Base-by-base conservation (phyloP, 2,888 invertebrate species). In the Ichneumon xanthorius region DNA sequence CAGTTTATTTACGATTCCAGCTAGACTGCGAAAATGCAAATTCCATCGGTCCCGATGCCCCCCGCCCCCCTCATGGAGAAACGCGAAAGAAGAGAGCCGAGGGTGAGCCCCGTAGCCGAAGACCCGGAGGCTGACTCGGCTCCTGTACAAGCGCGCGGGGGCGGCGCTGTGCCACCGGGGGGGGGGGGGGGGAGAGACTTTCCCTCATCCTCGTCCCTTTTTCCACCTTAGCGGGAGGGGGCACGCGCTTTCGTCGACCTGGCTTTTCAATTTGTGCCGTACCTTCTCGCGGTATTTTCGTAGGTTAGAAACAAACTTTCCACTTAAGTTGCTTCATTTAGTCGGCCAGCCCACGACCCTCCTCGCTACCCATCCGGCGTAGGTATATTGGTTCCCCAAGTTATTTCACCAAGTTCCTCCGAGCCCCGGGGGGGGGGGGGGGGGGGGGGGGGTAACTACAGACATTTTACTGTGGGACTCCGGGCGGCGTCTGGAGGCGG, bases 241-340 rank as follows among this genome's bases (percentile, higher is more conserved):
- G 40, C 40, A 40, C 40, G 40, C 40, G 87, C 88, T 90, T 84
- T 80, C 84, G 80, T 82, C 76, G 86, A 86, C 85, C 83, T 83
- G 88, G 88, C 88, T 90, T 91, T 91, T 91, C 90, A 90, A 90
- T 92, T 91, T 89, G 89, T 88, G 77, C 78, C 68, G 37, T 77
- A 70, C 79, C 80, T 48, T 63, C 65, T 82, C 88, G 89, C 89
- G 89, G 91, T 87, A 91, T 91, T 91, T 90, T 89, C 89, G 84
- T 85, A 82, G 86, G 89, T 89, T 89, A 88, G 89, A 89, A 87
- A 88, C 89, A 89, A 92, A 92, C 92, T 92, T 92, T 92, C 89
- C 91, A 92, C 92, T 92, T 90, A 92, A 92, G 91, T 91, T 89
- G 90, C 89, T 92, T 92, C 90, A 92, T 92, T 92, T 91, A 90